Base-by-base conservation (phyloP, 2,888 invertebrate genomes). In the Eubasilissa splendida region DNA sequence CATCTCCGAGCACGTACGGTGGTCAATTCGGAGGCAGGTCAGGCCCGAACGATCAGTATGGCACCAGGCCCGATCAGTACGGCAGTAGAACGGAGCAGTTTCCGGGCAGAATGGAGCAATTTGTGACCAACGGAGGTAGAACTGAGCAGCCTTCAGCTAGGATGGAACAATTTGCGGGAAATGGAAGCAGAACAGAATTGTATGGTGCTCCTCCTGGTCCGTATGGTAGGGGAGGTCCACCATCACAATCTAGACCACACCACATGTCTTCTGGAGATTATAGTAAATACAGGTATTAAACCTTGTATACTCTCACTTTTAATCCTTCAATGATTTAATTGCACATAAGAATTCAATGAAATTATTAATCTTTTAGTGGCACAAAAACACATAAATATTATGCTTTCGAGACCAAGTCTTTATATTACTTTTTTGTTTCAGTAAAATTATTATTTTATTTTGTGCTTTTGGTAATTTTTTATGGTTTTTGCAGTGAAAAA, bases 221-320 rank as follows among this genome's bases (percentile, higher is more conserved):
- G 22, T 77, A 77, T 12, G 77, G 77, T 1, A 58, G 80, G 31
- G 65, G 76, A 31, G 78, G 71, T 3, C 76, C 81, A 11, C 81
- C 83, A 71, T 42, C 81, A n/a, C 82, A 81, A 54, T 58, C 75
- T 22, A 65, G 83, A 59, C 80, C 77, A 22, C 83, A 82, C 60
- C 70, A 79, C 10, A 22, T 71, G 4, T 59, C 77, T 8, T 59
- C 80, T 2, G 76, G 76, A 52, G 84, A 84, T 66, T 84, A 84
- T 79, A 84, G 79, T 52, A 84, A 84, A 76, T 84, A 84, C 70
- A 79, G 81, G 83, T 84, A 60, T 60, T 7, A 2, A 42, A 42
- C 42, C 4, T 42, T 42, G 42, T 2, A 42, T 42, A 42, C 42
- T 42, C 7, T 42, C 42, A 42, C 7, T 42, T 42, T 42, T 42